Conservation (phyloP, 2,113 vertebrate genomes). For the Acinonyx jubatus region DNA sequence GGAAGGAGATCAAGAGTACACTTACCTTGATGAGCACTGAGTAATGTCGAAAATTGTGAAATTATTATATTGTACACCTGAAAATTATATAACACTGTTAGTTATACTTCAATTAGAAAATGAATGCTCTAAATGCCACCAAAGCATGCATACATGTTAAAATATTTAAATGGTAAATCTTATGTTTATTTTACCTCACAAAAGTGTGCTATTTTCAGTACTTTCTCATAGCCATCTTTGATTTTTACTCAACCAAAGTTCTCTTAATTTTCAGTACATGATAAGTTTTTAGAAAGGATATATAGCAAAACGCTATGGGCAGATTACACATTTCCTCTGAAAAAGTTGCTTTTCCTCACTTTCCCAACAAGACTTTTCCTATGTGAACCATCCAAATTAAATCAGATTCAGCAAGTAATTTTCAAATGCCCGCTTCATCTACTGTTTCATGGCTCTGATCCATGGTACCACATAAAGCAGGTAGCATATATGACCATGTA, state of each 20-base stretch:
- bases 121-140: not conserved
- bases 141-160: not conserved
- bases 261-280: not conserved
- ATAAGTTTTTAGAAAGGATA: not conserved
- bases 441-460: not conserved
- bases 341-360: not conserved
- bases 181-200: not conserved
- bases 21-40: not conserved
- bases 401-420: not conserved
- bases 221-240: not conserved
- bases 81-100: not conserved
- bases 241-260: slow-evolving; percentile 1
- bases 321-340: not conserved
- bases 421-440: not conserved
- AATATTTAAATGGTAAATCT: not conserved
- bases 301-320: not conserved
- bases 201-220: not conserved
- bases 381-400: not conserved
- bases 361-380: not conserved
- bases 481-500: not conserved
- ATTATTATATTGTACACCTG: not conserved
- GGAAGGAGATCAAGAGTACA: not conserved
- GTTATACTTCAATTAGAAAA: not conserved
- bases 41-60: not conserved
- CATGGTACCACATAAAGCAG: not conserved